Conservation (phyloP, 2,797 vertebrate genomes). For the Poeciliopsis presidionis region DNA sequence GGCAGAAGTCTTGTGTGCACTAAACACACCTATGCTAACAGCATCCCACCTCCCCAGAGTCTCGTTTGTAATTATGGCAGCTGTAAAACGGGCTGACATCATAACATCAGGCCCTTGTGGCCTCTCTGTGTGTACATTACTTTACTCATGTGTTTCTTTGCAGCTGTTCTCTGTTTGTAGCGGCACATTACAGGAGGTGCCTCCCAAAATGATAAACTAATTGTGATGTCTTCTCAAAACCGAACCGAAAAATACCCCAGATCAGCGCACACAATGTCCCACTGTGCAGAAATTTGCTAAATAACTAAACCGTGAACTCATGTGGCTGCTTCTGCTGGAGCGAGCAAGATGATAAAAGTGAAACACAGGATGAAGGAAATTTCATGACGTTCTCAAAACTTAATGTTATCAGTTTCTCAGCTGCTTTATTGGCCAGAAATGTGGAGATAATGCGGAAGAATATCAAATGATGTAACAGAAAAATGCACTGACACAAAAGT, state of each 20-base stretch:
- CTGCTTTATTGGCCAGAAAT: slow-evolving; percentile 26
- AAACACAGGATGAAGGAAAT: slow-evolving; percentile 15
- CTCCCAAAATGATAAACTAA: slow-evolving; percentile 13
- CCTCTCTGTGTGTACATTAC: slow-evolving; percentile 35
- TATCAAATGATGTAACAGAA: slow-evolving; percentile 14
- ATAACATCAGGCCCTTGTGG: slow-evolving; percentile 51
- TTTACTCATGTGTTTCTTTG: slow-evolving; percentile 13
- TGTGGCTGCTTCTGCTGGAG: slow-evolving; percentile 11
- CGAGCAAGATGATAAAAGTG: slow-evolving; percentile 25
- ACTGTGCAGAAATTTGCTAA: slow-evolving; percentile 12
- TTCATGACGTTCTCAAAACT: slow-evolving; percentile 11
- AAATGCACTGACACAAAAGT: neutral
- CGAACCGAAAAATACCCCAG: neutral
- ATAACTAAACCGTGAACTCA: slow-evolving; percentile 34
- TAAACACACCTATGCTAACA: slow-evolving; percentile 41
- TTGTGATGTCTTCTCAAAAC: slow-evolving; percentile 10
- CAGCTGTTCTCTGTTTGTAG: slow-evolving; percentile 20
- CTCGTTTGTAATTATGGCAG: slow-evolving; percentile 69
- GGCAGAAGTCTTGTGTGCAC: slow-evolving; percentile 52
- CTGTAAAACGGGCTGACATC: slow-evolving; percentile 75
- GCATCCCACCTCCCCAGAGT: slow-evolving; percentile 55
- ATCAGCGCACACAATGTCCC: slow-evolving; percentile 3
- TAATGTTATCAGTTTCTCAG: slow-evolving; percentile 15
- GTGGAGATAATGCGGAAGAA: slow-evolving; percentile 16
- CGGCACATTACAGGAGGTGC: slow-evolving; percentile 5